phyloP scores from a whole-genome alignment of 2,113 vertebrate genomes.

The Nothoprocta perdicaria region DNA sequence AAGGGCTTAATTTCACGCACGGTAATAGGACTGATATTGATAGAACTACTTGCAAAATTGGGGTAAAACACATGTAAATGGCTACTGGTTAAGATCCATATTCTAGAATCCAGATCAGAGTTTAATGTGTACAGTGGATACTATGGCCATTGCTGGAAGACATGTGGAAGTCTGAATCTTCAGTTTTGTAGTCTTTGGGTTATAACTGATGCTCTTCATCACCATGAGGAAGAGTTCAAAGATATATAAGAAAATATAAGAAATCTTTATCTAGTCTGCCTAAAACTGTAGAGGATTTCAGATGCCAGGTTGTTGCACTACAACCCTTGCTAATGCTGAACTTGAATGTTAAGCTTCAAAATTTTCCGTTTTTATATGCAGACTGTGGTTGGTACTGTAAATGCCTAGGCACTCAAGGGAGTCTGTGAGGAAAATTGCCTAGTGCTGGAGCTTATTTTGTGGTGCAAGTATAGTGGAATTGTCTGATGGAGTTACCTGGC shows the following conservation, averaged over 20 bases:
- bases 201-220: neutral
- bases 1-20: neutral
- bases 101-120: neutral
- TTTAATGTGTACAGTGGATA: neutral
- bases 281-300: neutral
- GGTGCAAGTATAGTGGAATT: neutral
- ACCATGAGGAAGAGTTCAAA: accelerated
- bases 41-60: neutral
- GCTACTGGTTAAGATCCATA: accelerated
- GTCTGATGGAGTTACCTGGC: neutral
- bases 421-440: neutral
- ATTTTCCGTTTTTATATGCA: neutral
- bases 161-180: neutral
- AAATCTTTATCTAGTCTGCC: neutral
- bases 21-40: neutral
- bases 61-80: neutral
- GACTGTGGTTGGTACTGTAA: neutral
- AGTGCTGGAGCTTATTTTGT: accelerated
- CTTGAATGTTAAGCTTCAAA: neutral
- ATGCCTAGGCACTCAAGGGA: no score
- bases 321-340: neutral
- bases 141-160: neutral
- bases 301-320: neutral
- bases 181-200: neutral
- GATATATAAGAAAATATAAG: neutral